These are phyloP conservation scores for Plagiodera versicolora DNA, from an alignment of 2,888 invertebrate species.

Conservation along the genomic window DNA sequence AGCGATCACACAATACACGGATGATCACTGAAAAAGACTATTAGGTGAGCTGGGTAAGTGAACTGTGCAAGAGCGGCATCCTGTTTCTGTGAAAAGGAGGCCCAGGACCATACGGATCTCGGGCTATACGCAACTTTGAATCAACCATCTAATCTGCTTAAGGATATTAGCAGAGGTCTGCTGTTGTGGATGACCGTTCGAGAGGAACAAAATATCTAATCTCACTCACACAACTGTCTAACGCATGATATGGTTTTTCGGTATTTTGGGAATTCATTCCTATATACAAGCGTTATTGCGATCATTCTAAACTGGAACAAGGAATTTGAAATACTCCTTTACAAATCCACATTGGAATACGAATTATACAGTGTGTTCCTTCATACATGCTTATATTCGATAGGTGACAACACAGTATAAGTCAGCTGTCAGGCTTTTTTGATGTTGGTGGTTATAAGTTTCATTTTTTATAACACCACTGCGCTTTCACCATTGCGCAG, in stretches of 20 bases:
- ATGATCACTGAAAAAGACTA: slow-evolving; percentile 40
- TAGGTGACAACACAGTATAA: too few species aligned
- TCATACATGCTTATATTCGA: too few species aligned
- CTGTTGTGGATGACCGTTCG: slow-evolving; percentile 51
- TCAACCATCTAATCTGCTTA: slow-evolving; percentile 54
- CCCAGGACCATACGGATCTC: slow-evolving; percentile 31
- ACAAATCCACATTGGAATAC: too few species aligned
- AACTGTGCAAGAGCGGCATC: slow-evolving; percentile 41
- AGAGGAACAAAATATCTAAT: slow-evolving; percentile 52
- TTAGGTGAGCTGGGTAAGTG: slow-evolving; percentile 39
- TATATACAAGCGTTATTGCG: too few species aligned
- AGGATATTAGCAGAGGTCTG: slow-evolving; percentile 49
- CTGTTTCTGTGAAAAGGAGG: slow-evolving; percentile 36
- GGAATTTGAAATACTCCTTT: too few species aligned
- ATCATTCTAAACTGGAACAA: too few species aligned
- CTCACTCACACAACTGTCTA: slow-evolving; percentile 38
- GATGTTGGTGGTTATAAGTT: too few species aligned
- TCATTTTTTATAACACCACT: too few species aligned
- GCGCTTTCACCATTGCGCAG: too few species aligned
- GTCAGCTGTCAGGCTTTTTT: too few species aligned
- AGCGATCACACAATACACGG: slow-evolving; percentile 46
- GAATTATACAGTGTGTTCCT: too few species aligned
- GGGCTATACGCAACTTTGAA: slow-evolving; percentile 32
- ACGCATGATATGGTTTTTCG: slow-evolving; percentile 28
- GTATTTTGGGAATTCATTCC: slow-evolving; percentile 17